Evolutionary conservation across 1,140 invertebrate genomes (phyloP).

Genomic region (Catajapyx aquilonaris): DNA sequence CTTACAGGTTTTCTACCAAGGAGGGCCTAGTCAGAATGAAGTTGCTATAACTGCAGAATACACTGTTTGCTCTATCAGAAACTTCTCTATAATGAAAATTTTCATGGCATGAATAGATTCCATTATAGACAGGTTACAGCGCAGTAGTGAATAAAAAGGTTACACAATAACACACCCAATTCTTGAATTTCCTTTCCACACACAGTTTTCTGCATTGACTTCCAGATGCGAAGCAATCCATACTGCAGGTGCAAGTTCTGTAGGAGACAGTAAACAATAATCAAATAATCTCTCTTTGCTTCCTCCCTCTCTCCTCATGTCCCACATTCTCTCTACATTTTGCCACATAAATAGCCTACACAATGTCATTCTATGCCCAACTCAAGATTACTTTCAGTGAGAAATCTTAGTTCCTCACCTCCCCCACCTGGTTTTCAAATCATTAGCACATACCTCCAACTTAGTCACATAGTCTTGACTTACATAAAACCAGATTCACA

Average conservation of each 20-base stretch:
- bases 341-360: too few species aligned
- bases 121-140: neutral
- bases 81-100: neutral
- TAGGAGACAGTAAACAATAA: neutral
- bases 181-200: conserved; percentile 19
- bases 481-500: too few species aligned
- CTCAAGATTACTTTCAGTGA: neutral
- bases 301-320: neutral
- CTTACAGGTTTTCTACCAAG: neutral
- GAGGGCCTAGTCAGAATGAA: neutral
- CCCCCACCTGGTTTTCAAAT: too few species aligned
- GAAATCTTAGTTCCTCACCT: neutral
- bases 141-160: neutral
- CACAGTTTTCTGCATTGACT: conserved; percentile 25
- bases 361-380: neutral
- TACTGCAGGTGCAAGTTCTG: conserved; percentile 10
- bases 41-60: neutral
- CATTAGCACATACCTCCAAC: too few species aligned
- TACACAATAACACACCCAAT: conserved; percentile 3
- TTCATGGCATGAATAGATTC: neutral
- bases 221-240: conserved; percentile 23
- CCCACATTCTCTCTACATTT: neutral
- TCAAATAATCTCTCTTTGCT: neutral
- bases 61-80: neutral
- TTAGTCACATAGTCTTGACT: too few species aligned